Evolutionary conservation across 1,140 invertebrate genomes (phyloP).

Genomic region (Eurosta solidaginis): DNA sequence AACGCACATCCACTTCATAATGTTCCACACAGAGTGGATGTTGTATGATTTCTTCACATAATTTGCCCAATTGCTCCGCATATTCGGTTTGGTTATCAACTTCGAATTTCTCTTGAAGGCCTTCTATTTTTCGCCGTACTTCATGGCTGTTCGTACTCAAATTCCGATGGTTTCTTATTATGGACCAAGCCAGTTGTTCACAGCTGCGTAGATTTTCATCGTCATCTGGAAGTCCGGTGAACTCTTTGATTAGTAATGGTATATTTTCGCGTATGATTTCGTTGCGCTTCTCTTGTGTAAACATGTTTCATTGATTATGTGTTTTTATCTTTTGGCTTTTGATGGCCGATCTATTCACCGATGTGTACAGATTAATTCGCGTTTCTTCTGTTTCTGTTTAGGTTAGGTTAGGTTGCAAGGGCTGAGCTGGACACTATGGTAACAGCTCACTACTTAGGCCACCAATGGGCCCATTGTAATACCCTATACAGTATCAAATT

Average conservation of each 20-base stretch:
- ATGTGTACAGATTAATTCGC: too few relatives aligned
- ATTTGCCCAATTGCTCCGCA: constrained; percentile 37
- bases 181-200: constrained; percentile 39
- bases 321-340: too few relatives aligned
- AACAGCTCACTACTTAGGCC: too few relatives aligned
- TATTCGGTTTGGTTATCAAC: constrained; percentile 41
- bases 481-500: too few relatives aligned
- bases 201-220: constrained; percentile 34
- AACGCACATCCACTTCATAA: constrained; percentile 43
- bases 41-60: constrained; percentile 40
- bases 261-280: constrained; percentile 37
- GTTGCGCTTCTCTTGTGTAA: constrained; percentile 31
- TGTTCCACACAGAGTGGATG: constrained; percentile 38
- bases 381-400: background rate
- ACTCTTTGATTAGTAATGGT: constrained; percentile 39
- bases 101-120: constrained; percentile 46
- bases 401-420: too few relatives aligned
- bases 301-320: constrained; percentile 30
- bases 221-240: constrained; percentile 37
- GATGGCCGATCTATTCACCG: too few relatives aligned
- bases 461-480: too few relatives aligned
- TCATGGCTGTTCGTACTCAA: constrained; percentile 42
- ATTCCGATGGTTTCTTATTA: constrained; percentile 40
- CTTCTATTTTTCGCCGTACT: constrained; percentile 42
- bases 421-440: too few relatives aligned